phyloP scores from a whole-genome alignment of 2,113 vertebrate genomes.

The western clawed frog (Xenopus tropicalis) region UCB_Xtro_10.0 CM004448.2:4567001-4567500 shows the following conservation, averaged over 20 bases:
- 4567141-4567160: too few relatives aligned
- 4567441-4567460: too few relatives aligned
- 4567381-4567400: constrained; percentile 53
- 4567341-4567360: constrained; percentile 50
- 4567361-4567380: constrained; percentile 50
- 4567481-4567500: constrained; percentile 27
- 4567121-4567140: constrained; percentile 1
- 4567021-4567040: constrained; percentile 50
- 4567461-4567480: too few relatives aligned
- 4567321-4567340: constrained; percentile 47
- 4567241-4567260: too few relatives aligned
- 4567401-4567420: constrained; percentile 45
- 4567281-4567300: too few relatives aligned
- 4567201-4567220: too few relatives aligned
- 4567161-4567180: too few relatives aligned
- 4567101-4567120: constrained; percentile 48
- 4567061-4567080: constrained; percentile 31
- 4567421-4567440: constrained; percentile 5
- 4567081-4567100: too few relatives aligned
- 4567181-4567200: too few relatives aligned
- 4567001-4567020: constrained; percentile 52
- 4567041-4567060: constrained; percentile 55
- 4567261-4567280: too few relatives aligned
- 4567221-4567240: too few relatives aligned
- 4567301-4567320: too few relatives aligned